These are phyloP conservation scores for Strix uralensis DNA, from an alignment of 2,113 vertebrate genomes.

Conservation along the genomic window DNA sequence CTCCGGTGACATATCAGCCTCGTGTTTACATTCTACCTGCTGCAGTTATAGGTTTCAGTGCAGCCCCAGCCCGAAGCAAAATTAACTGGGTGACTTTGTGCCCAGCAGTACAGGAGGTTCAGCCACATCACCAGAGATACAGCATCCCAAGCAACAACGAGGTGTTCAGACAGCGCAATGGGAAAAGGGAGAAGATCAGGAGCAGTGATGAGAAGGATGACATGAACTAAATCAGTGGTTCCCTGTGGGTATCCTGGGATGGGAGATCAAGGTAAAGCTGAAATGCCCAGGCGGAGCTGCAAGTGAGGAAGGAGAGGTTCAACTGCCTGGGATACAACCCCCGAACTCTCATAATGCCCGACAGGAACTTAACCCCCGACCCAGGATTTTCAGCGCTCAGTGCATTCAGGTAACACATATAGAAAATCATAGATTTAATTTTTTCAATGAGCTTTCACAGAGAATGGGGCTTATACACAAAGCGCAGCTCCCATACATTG, in stretches of 20 bases:
- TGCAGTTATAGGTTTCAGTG: neutral
- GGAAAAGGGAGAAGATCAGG: neutral
- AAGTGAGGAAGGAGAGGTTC: neutral
- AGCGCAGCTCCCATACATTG: neutral
- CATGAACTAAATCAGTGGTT: neutral
- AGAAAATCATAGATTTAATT: neutral
- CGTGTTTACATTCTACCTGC: neutral
- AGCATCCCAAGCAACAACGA: neutral
- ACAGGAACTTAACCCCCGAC: neutral
- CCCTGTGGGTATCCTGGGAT: neutral
- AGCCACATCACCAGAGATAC: neutral
- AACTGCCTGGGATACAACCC: neutral
- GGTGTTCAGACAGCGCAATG: neutral
- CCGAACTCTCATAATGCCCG: neutral
- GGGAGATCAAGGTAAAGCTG: neutral
- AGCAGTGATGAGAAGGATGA: neutral
- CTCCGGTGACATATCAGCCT: neutral
- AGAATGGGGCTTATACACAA: neutral
- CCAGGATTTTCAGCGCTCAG: neutral
- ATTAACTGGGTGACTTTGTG: neutral
- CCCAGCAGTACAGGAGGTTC: neutral
- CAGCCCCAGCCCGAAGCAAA: neutral
- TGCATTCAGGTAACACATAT: neutral
- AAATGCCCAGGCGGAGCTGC: neutral
- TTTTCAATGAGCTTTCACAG: neutral